These are phyloP conservation scores for Hesperophylax magnus DNA, from an alignment of 1,140 invertebrate species.

Conservation along the genomic window DNA sequence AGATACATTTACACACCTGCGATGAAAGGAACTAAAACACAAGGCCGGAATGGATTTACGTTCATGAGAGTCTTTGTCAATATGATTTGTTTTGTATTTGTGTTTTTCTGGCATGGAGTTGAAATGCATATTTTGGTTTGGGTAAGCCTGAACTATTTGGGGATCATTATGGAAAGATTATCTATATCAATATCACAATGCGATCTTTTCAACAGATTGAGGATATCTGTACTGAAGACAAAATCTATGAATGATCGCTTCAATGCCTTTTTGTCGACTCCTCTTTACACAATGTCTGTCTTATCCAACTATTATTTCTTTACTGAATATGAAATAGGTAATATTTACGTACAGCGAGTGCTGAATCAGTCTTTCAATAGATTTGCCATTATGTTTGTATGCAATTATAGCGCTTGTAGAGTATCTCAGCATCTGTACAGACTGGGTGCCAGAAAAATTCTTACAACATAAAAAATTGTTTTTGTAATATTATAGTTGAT, in stretches of 20 bases:
- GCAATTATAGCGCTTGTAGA: conserved; percentile 60
- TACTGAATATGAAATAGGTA: conserved; percentile 79
- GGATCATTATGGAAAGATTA: conserved; percentile 80
- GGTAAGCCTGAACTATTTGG: conserved; percentile 86
- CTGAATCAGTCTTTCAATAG: conserved; percentile 44
- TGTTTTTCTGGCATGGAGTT: conserved; percentile 93
- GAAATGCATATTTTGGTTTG: conserved; percentile 85
- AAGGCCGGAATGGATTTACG: conserved; percentile 50
- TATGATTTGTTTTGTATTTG: conserved; percentile 86
- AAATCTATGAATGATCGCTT: conserved; percentile 70
- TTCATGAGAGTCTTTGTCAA: conserved; percentile 79
- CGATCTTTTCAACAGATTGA: conserved; percentile 65
- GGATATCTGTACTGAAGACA: conserved; percentile 61
- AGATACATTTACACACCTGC: conserved; percentile 90
- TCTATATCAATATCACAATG: conserved; percentile 68
- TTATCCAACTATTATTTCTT: conserved; percentile 92
- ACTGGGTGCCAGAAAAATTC: too few relatives aligned
- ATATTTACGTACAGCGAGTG: conserved; percentile 72
- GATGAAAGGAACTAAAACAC: conserved; percentile 62
- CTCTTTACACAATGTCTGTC: conserved; percentile 82
- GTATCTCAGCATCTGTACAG: too few relatives aligned
- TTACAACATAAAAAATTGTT: too few relatives aligned
- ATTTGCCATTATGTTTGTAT: conserved; percentile 63
- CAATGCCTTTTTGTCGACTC: conserved; percentile 77
- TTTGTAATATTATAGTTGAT: too few relatives aligned